These are phyloP conservation scores for Himantopus leucocephalus DNA, from an alignment of 2,113 vertebrate species.

Conservation along the genomic window DNA sequence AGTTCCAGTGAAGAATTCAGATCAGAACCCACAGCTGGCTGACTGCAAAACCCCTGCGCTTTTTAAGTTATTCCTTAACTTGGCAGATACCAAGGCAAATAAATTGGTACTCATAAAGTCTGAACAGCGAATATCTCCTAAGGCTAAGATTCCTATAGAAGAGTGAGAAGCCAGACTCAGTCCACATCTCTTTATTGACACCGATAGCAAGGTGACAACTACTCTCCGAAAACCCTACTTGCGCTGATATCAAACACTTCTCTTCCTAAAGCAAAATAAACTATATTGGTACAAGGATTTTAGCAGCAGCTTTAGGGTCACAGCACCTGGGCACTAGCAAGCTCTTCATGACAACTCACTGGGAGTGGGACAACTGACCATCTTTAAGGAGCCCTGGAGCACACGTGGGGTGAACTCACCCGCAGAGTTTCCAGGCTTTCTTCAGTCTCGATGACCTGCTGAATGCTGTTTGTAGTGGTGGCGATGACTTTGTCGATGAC, in stretches of 20 bases:
- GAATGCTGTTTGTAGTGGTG: constrained; percentile 85
- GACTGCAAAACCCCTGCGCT: not conserved
- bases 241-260: not conserved
- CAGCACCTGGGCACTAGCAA: not conserved
- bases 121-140: not conserved
- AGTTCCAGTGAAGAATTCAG: not conserved
- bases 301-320: not conserved
- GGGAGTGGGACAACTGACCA: not conserved
- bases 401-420: constrained; percentile 66
- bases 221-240: not conserved
- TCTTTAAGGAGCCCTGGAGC: not conserved
- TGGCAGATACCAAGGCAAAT: not conserved
- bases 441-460: constrained; percentile 85
- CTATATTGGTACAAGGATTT: not conserved
- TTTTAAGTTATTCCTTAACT: not conserved
- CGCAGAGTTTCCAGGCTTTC: constrained; percentile 90
- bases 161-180: not conserved
- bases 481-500: constrained; percentile 95
- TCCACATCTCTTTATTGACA: not conserved
- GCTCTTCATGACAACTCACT: not conserved
- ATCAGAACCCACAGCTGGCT: not conserved
- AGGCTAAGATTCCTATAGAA: not conserved
- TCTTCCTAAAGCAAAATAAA: not conserved
- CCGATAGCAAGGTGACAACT: not conserved
- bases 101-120: not conserved